Percentiles rank a stretch among this genome's conserved stretches.
Conservation (phyloP, 2,797 vertebrate species). For the Lutjanus campechanus region DNA sequence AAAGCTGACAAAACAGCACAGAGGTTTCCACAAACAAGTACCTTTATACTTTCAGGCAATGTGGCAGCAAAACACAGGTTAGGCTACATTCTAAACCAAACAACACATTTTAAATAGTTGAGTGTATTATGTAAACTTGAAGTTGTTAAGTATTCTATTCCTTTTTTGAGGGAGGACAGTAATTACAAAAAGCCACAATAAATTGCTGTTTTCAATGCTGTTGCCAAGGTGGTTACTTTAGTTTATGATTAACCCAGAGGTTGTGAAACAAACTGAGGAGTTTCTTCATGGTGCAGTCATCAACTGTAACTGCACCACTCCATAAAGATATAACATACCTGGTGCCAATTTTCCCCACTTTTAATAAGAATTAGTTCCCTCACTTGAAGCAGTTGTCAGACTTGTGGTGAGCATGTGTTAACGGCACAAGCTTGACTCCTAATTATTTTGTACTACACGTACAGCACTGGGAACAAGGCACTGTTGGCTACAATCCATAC, state of each 20-base stretch:
- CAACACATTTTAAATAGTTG: background rate
- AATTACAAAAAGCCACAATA: slow-evolving; percentile 40
- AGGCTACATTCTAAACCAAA: slow-evolving; percentile 1
- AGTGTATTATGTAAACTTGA: slow-evolving; percentile 12
- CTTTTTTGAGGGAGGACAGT: slow-evolving; percentile 20
- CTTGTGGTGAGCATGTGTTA: slow-evolving; percentile 21
- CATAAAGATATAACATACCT: slow-evolving; percentile 33
- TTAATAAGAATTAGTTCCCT: background rate
- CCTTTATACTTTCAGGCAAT: background rate
- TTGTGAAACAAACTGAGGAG: slow-evolving; percentile 73
- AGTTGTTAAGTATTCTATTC: slow-evolving; percentile 29
- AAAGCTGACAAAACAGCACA: slow-evolving; percentile 23
- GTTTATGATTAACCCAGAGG: slow-evolving; percentile 81
- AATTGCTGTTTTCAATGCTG: slow-evolving; percentile 38
- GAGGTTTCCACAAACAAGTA: slow-evolving; percentile 28
- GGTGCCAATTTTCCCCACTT: slow-evolving; percentile 16
- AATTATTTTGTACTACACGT: slow-evolving; percentile 38
- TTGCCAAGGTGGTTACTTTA: slow-evolving; percentile 54
- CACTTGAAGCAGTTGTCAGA: background rate
- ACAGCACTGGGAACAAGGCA: slow-evolving; percentile 20
- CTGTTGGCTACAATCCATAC: slow-evolving; percentile 25
- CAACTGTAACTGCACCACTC: slow-evolving; percentile 53
- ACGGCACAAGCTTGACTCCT: slow-evolving; percentile 13
- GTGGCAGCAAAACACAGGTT: background rate
- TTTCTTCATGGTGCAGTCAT: slow-evolving; percentile 73